Percentiles rank a stretch among this genome's conserved stretches.
Evolutionary conservation across 2,113 vertebrate genomes (phyloP).

Genomic region (Eudyptes chrysolophus): DNA sequence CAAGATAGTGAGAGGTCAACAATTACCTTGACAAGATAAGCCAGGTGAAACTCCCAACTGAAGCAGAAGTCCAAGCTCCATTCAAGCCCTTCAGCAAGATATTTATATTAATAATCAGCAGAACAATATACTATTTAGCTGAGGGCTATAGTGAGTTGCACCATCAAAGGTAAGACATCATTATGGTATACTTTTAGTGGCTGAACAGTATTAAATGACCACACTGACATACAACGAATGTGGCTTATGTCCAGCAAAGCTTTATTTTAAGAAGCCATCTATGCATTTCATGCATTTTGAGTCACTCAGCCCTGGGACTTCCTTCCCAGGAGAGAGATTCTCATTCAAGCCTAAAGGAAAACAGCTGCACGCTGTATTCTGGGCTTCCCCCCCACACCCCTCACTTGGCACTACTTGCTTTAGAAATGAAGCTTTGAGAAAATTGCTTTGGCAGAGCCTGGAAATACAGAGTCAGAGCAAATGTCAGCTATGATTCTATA

Average conservation of each 20-base stretch:
- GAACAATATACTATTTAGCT: neutral
- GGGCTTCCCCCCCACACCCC: neutral
- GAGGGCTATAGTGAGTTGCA: neutral
- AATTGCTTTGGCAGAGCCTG: neutral
- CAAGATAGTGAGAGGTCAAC: neutral
- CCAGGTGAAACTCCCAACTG: neutral
- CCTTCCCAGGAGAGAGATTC: neutral
- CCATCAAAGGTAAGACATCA: neutral
- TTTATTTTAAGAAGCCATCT: neutral
- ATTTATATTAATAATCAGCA: neutral
- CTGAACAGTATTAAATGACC: neutral
- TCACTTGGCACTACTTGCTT: neutral
- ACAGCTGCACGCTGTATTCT: neutral
- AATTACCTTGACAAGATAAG: neutral
- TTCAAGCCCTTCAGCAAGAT: neutral
- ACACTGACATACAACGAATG: fast-evolving
- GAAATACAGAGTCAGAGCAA: neutral
- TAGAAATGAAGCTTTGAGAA: neutral
- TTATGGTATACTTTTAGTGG: neutral
- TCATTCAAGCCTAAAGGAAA: neutral
- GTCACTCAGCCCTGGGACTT: neutral
- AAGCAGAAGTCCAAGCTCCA: neutral
- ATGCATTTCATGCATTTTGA: neutral
- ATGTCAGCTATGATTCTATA: neutral
- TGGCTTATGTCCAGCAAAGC: neutral